Evolutionary conservation across 2,113 vertebrate species (phyloP).

Genomic region (Spheniscus mendiculus): DNA sequence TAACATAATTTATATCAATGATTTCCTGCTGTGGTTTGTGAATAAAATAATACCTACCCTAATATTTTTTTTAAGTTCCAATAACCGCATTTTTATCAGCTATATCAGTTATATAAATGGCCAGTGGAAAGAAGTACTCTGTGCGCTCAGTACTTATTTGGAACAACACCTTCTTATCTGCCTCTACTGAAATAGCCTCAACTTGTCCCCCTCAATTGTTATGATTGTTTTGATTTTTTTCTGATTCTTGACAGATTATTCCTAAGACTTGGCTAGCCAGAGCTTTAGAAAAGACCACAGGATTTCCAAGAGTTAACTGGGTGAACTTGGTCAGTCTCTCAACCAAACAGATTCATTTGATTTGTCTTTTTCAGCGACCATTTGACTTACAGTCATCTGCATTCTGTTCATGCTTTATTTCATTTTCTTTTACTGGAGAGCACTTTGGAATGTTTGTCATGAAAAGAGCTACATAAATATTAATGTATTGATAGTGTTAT

Average conservation of each 20-base stretch:
- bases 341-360: slow-evolving; percentile 6
- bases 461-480: slow-evolving; percentile 78
- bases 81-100: background rate
- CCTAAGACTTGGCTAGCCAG: background rate
- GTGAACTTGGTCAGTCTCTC: slow-evolving; percentile 3
- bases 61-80: background rate
- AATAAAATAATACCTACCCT: background rate
- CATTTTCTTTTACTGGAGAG: slow-evolving; percentile 64
- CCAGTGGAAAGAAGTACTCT: background rate
- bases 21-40: background rate
- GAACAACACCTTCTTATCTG: background rate
- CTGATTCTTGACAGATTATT: background rate
- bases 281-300: background rate
- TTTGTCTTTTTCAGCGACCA: slow-evolving; percentile 57
- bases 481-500: slow-evolving; percentile 77
- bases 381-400: slow-evolving; percentile 49
- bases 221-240: background rate
- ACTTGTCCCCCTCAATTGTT: background rate
- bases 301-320: background rate
- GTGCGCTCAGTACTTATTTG: background rate
- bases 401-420: slow-evolving; percentile 69
- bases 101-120: background rate
- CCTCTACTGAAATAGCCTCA: background rate
- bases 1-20: slow-evolving; percentile 11
- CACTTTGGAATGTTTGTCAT: slow-evolving; percentile 73